A percentile compares a stretch with the other conserved stretches of the same genome.
These are phyloP conservation scores for Heliothis virescens DNA, from an alignment of 1,140 invertebrate genomes.

Conservation along the genomic window DNA sequence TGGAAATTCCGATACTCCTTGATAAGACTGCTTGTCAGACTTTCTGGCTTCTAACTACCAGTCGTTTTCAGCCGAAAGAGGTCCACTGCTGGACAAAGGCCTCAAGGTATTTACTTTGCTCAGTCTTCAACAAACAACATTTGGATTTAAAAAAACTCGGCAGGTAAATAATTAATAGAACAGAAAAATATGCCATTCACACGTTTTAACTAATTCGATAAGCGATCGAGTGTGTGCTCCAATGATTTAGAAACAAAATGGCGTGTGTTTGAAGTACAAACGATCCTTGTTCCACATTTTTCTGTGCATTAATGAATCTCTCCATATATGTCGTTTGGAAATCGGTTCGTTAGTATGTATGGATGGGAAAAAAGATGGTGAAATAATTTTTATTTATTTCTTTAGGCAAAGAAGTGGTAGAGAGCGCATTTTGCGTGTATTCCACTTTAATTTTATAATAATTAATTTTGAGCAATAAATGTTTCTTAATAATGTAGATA, in stretches of 20 bases:
- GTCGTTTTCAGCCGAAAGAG: no score
- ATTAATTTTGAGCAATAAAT: no score
- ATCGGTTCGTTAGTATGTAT: conserved; percentile 49
- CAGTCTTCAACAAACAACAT: not conserved
- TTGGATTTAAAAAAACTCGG: not conserved
- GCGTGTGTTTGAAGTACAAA: conserved; percentile 44
- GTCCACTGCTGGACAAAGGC: no score
- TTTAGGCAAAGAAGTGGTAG: not conserved
- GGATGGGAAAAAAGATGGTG: conserved; percentile 30
- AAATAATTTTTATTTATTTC: not conserved
- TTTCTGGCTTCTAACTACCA: no score
- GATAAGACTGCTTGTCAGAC: no score
- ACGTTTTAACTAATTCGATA: conserved; percentile 25
- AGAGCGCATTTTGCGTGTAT: not conserved
- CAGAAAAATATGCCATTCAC: not conserved
- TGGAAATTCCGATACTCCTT: no score
- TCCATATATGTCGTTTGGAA: conserved; percentile 46
- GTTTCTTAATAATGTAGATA: no score
- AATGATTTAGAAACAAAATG: conserved; percentile 46
- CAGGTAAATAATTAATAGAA: not conserved
- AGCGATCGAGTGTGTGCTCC: conserved; percentile 15
- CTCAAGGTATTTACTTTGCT: no score
- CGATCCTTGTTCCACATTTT: conserved; percentile 44
- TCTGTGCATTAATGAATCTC: conserved; percentile 47
- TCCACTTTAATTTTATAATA: not conserved